phyloP scores from a whole-genome alignment of 2,888 invertebrate species.

The Mamestra brassicae region DNA sequence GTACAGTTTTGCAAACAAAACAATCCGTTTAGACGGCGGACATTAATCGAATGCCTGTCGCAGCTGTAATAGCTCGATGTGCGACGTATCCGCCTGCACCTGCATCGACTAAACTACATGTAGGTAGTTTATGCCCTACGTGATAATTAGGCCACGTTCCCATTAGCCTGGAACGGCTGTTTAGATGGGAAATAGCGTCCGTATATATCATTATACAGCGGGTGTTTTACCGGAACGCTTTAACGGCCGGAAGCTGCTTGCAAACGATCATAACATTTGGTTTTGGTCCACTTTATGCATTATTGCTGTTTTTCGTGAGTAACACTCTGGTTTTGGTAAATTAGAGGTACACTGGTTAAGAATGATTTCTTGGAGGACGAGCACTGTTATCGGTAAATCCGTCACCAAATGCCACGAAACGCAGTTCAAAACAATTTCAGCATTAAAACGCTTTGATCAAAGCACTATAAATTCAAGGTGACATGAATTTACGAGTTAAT shows the following conservation, averaged over 20 bases:
- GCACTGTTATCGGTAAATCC: background rate
- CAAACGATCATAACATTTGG: slow-evolving; percentile 37
- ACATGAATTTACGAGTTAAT: slow-evolving; percentile 36
- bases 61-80: slow-evolving; percentile 3
- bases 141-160: slow-evolving; percentile 58
- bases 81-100: slow-evolving; percentile 42
- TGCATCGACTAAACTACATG: slow-evolving; percentile 30
- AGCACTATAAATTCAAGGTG: slow-evolving; percentile 33
- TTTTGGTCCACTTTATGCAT: slow-evolving; percentile 37
- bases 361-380: background rate
- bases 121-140: slow-evolving; percentile 28
- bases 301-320: slow-evolving; percentile 30
- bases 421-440: slow-evolving; percentile 1
- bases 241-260: slow-evolving; percentile 53
- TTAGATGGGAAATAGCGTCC: slow-evolving; percentile 42
- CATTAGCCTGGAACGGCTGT: slow-evolving; percentile 49
- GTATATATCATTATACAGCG: slow-evolving; percentile 32
- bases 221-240: slow-evolving; percentile 49
- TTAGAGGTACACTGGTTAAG: background rate
- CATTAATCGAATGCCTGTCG: slow-evolving; percentile 23
- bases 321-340: slow-evolving; percentile 11
- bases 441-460: slow-evolving; percentile 31
- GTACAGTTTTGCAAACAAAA: slow-evolving; percentile 14
- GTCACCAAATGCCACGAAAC: background rate
- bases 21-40: slow-evolving; percentile 5